Conservation (phyloP, 2,113 vertebrate species). For the Ceyx cyanopectus region DNA sequence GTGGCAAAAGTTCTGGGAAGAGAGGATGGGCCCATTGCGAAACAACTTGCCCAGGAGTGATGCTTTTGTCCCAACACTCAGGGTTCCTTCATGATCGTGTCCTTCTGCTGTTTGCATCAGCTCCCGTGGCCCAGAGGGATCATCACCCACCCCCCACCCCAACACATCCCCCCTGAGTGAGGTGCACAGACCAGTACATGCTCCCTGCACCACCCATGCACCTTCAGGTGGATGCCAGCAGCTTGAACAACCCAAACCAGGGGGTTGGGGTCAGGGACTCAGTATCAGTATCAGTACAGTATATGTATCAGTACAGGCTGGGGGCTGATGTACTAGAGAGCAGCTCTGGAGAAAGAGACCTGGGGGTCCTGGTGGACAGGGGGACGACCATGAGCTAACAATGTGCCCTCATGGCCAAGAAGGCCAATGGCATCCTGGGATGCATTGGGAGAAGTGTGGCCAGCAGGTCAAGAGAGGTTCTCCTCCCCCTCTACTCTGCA, state of each 20-base stretch:
- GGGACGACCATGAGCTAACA: no score
- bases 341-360: no score
- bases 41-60: background rate
- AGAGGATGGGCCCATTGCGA: rapidly evolving
- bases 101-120: background rate
- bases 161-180: background rate
- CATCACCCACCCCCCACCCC: no score
- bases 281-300: no score
- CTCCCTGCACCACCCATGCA: background rate
- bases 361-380: no score
- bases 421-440: no score
- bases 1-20: background rate
- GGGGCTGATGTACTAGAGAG: no score
- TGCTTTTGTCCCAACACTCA: rapidly evolving
- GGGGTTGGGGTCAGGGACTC: background rate
- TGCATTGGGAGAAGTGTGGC: no score
- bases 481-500: no score
- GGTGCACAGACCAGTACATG: background rate
- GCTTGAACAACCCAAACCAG: background rate
- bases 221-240: background rate
- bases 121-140: background rate
- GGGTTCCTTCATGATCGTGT: rapidly evolving
- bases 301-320: no score
- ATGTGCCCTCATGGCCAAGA: no score
- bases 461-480: no score